Percentiles rank a stretch among this genome's conserved stretches.
phyloP scores from a whole-genome alignment of 2,113 vertebrate genomes.

The Nettapus auritus region DNA sequence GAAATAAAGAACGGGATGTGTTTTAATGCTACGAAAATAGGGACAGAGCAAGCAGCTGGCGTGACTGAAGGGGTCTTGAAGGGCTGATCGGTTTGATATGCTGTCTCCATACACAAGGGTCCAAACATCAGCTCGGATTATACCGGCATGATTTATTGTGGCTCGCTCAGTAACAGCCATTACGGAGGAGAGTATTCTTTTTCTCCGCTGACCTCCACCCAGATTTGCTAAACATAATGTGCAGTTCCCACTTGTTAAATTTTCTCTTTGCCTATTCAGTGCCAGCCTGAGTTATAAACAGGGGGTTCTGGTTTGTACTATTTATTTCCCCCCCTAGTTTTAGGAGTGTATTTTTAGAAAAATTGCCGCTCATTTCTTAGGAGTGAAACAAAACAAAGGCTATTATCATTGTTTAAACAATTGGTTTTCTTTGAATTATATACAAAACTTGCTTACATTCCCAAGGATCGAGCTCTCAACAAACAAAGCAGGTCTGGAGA shows the following conservation, averaged over 20 bases:
- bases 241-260: conserved; percentile 42
- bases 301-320: conserved; percentile 51
- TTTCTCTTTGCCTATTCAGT: conserved; percentile 59
- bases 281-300: conserved; percentile 60
- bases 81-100: conserved; percentile 1
- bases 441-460: conserved; percentile 70
- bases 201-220: conserved; percentile 63
- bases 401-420: conserved; percentile 71
- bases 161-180: neutral
- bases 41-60: neutral
- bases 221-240: conserved; percentile 53
- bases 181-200: conserved; percentile 23
- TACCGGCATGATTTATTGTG: conserved; percentile 31
- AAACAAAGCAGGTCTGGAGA: conserved; percentile 70
- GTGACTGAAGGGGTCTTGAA: conserved; percentile 19
- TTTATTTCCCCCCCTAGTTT: conserved; percentile 46
- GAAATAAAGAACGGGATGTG: neutral
- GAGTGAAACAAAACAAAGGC: conserved; percentile 61
- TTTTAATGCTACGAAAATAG: neutral
- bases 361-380: conserved; percentile 40
- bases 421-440: conserved; percentile 70
- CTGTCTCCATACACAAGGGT: conserved; percentile 17
- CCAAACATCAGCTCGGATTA: conserved; percentile 47
- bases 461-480: conserved; percentile 62
- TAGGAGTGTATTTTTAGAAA: conserved; percentile 68